Evolutionary conservation across 2,888 invertebrate species (phyloP), one percentile per base, ranked within the genome.

Genomic region (Caenorhabditis parvicauda): DNA sequence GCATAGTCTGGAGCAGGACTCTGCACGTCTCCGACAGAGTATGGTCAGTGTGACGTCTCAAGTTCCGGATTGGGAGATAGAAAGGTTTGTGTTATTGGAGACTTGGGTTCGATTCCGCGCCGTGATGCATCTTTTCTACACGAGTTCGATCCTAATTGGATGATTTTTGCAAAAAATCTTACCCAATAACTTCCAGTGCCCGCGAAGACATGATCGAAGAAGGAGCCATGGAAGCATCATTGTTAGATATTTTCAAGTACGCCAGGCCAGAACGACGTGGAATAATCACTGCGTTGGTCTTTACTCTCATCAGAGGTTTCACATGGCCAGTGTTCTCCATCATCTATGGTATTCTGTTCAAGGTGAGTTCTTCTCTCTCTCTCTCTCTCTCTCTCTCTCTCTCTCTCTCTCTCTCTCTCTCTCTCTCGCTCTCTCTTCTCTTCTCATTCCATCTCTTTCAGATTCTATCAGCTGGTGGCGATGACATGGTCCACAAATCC

Each of bases 291-390:
- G 76, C 74, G 5, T 49, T 76, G 2, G 43, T 74, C 22, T 52
- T 70, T 46, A 59, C 74, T 6, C 50, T 74, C 19, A 48, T 74
- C 7, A 58, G 76, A 29, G 77, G 78, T 9, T 46, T 69, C 7
- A 70, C 72, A 5, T 78, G 74, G 75, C 78, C 78, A 12, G 52
- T 60, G 1, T 78, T 78, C 59, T 74, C 78, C 2, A 62, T 78
- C 41, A 67, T 78, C 6, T 78, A 78, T 55, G 78, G 78, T 27
- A 62, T 69, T 42, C 54, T 77, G n/a, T 78, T 78, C 64, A 61
- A 51, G 27, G 62, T 62, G 41, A 38, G 17, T 29, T 29, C 28
- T 35, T 54, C 35, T 43, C 32, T 27, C 43, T 32, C 32, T 19
- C 25, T 27, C n/a, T 39, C 52, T 43, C 52, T 27, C 42, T 4